Percentiles rank a stretch among this genome's conserved stretches.
Conservation (phyloP, 2,113 vertebrate species). For the Cephalopholis sonnerati region DNA sequence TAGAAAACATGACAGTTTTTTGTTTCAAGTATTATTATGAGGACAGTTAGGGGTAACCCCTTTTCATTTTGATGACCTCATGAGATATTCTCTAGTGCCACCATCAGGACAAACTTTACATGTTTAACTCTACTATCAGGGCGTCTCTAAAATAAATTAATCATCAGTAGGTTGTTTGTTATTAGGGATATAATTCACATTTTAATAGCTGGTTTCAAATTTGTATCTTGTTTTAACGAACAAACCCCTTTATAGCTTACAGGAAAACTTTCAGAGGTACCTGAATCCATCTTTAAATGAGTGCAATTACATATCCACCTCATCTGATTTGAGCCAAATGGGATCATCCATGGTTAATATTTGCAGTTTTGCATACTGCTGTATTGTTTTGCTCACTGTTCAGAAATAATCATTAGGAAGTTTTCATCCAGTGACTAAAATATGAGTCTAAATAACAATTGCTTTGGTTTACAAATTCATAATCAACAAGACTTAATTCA, state of each 20-base stretch:
- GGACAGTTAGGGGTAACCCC: too few relatives aligned
- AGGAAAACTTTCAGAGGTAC: background rate
- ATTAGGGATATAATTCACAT: too few relatives aligned
- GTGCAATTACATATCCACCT: accelerated
- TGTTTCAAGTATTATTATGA: too few relatives aligned
- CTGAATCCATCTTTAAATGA: background rate
- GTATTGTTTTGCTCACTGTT: background rate
- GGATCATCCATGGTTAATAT: background rate
- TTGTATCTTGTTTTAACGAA: background rate
- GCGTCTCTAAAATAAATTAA: too few relatives aligned
- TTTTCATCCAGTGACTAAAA: background rate
- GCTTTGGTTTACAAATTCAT: slow-evolving; percentile 17
- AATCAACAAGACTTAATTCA: slow-evolving; percentile 22
- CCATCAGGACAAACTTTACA: too few relatives aligned
- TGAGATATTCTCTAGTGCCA: too few relatives aligned
- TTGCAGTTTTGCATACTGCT: background rate
- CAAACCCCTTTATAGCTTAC: background rate
- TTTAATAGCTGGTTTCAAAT: background rate
- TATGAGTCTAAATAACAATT: background rate
- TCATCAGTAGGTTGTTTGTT: too few relatives aligned
- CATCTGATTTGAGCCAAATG: background rate
- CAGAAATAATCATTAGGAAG: slow-evolving; percentile 1
- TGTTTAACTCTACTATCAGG: too few relatives aligned
- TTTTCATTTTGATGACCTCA: too few relatives aligned
- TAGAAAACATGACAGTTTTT: too few relatives aligned